These are phyloP conservation scores for Styela clava DNA, from an alignment of 23 tunicate species.

Conservation along the genomic window DNA sequence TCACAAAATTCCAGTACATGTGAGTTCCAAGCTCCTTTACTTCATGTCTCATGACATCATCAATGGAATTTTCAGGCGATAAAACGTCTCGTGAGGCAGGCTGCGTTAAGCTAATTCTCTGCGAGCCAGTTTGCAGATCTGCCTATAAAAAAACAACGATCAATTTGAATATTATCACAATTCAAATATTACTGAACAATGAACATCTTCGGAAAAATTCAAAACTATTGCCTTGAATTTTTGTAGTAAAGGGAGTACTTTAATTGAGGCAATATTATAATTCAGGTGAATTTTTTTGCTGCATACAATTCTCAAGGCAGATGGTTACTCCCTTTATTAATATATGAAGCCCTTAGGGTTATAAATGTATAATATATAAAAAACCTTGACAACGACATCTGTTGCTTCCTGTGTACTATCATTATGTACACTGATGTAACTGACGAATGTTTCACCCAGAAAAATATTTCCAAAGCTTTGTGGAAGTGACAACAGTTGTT, in stretches of 20 bases:
- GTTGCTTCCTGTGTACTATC: conserved; percentile 56
- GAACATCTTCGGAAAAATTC: too few relatives aligned
- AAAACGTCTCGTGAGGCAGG: conserved; percentile 20
- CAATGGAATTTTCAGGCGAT: conserved; percentile 49
- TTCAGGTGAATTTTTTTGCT: too few relatives aligned
- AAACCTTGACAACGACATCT: conserved; percentile 57
- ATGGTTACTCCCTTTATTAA: too few relatives aligned
- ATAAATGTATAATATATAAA: neutral
- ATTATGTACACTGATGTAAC: conserved; percentile 85
- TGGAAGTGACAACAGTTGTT: conserved; percentile 52
- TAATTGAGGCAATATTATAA: too few relatives aligned
- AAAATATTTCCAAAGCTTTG: conserved; percentile 92
- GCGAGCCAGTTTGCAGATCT: conserved; percentile 91
- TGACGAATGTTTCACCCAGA: conserved; percentile 91
- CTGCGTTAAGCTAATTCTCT: conserved; percentile 48
- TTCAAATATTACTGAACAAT: too few relatives aligned
- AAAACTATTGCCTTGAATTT: too few relatives aligned
- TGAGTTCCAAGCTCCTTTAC: conserved; percentile 94
- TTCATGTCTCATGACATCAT: conserved; percentile 86
- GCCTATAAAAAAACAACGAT: conserved; percentile 59
- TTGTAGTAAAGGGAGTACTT: too few relatives aligned
- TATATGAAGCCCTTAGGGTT: too few relatives aligned
- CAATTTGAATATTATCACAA: neutral
- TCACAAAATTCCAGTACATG: too few relatives aligned
- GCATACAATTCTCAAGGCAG: too few relatives aligned